Conservation (phyloP, 1,140 invertebrate species). For the Mercenaria mercenaria region DNA sequence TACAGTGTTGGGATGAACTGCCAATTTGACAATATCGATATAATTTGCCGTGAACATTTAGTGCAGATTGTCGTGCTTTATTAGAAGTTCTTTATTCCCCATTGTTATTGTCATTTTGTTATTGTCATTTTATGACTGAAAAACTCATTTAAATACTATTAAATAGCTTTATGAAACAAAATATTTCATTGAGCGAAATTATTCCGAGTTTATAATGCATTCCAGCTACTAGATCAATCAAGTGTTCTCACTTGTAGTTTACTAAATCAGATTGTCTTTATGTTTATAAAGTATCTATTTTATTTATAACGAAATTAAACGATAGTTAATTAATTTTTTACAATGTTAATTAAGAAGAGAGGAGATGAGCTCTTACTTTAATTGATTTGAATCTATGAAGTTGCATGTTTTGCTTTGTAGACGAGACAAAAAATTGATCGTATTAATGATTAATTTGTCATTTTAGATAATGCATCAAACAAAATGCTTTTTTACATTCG, state of each 20-base stretch:
- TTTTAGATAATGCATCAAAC: no score
- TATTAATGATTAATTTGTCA: no score
- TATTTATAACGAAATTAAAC: neutral
- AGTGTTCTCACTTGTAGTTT: no score
- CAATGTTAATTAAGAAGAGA: neutral
- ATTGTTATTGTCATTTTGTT: conserved; percentile 1
- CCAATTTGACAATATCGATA: neutral
- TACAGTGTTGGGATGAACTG: neutral
- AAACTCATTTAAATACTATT: neutral
- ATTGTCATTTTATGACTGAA: no score
- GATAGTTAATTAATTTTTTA: neutral
- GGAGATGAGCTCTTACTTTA: neutral
- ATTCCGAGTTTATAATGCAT: neutral
- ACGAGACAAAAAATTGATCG: neutral
- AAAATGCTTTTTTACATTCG: no score
- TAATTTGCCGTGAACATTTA: neutral
- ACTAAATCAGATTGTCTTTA: neutral
- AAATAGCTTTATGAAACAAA: neutral
- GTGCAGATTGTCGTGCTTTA: neutral
- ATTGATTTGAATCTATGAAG: neutral
- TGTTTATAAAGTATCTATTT: neutral
- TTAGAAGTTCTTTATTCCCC: neutral
- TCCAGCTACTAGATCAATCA: neutral
- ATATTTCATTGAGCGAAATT: neutral
- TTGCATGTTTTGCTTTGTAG: neutral